A percentile compares a stretch with the other conserved stretches of the same genome.
Conservation (phyloP, 64 coral and sea anemone species). For the Anthopleura sola region DNA sequence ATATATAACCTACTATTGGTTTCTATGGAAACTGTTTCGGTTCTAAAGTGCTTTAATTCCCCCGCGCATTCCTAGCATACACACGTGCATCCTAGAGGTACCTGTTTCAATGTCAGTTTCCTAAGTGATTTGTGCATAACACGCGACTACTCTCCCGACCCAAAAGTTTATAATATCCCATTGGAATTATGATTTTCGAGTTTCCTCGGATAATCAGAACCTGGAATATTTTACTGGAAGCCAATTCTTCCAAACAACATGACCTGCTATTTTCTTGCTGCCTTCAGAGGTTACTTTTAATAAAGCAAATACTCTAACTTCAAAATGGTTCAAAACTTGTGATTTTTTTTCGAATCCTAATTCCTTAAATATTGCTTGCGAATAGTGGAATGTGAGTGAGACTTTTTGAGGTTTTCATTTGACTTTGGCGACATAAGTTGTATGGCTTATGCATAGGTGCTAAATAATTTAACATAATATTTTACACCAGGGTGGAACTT, state of each 20-base stretch:
- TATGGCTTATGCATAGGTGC: background rate
- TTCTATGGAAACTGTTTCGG: background rate
- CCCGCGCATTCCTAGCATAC: background rate
- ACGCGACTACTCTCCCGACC: too few species aligned
- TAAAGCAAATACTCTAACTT: background rate
- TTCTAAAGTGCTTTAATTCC: conserved; percentile 18
- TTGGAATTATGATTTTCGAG: too few species aligned
- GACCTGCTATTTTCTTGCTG: background rate
- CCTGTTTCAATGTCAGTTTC: background rate
- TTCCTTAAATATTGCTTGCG: background rate
- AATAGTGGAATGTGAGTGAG: background rate
- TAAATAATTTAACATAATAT: conserved; percentile 24
- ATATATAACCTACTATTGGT: background rate
- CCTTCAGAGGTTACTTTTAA: background rate
- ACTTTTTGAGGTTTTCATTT: conserved; percentile 13
- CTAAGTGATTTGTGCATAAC: background rate
- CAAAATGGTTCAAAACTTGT: background rate
- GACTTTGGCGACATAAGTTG: conserved; percentile 13
- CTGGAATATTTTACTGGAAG: background rate
- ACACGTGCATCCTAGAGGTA: conserved; percentile 2
- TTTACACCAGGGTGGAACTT: conserved; percentile 16
- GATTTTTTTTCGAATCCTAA: too few species aligned
- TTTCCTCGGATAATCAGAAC: background rate
- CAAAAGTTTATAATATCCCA: too few species aligned
- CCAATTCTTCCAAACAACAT: background rate